Evolutionary conservation across 2,797 vertebrate genomes (phyloP).

Genomic region (Gila robusta): DNA sequence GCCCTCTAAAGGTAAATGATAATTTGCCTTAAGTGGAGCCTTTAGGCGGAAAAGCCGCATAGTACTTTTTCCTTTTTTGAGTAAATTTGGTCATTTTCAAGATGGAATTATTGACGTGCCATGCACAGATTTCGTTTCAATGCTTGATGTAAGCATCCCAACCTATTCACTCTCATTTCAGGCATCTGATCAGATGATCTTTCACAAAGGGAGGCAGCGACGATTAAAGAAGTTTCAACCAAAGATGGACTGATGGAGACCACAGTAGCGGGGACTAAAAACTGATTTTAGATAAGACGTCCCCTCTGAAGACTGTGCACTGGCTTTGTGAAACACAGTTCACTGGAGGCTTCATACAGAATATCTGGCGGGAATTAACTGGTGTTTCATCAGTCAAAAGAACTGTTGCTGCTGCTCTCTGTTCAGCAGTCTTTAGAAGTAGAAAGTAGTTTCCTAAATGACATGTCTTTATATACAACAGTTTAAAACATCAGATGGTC

Average conservation of each 20-base stretch:
- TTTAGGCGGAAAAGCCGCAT: conserved; percentile 82
- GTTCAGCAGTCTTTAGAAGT: conserved; percentile 64
- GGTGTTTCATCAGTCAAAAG: conserved; percentile 76
- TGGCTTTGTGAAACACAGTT: conserved; percentile 66
- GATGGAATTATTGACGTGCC: conserved; percentile 71
- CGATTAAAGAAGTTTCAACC: conserved; percentile 74
- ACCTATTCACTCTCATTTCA: conserved; percentile 63
- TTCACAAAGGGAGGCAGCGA: conserved; percentile 61
- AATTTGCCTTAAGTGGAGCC: conserved; percentile 87
- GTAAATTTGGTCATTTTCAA: conserved; percentile 60
- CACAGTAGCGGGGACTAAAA: conserved; percentile 58
- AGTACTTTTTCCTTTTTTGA: conserved; percentile 71
- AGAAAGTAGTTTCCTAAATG: conserved; percentile 37
- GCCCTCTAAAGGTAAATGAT: conserved; percentile 84
- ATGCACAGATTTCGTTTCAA: conserved; percentile 76
- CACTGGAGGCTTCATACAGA: conserved; percentile 71
- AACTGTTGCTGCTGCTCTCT: conserved; percentile 77
- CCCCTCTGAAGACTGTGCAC: conserved; percentile 75
- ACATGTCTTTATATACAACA: conserved; percentile 15
- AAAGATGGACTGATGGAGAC: conserved; percentile 64
- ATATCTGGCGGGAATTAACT: conserved; percentile 76
- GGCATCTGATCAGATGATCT: conserved; percentile 67
- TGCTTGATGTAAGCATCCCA: conserved; percentile 64
- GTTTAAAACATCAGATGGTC: conserved; percentile 16
- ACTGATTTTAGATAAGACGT: conserved; percentile 53